Percentiles rank a stretch among this genome's conserved stretches.
Conservation (phyloP, 2,113 vertebrate genomes). For the human region GRCh38 chr7:111509501-111510000, state of each 20-base stretch:
- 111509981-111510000: slow-evolving; percentile 4
- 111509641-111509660: slow-evolving; percentile 47
- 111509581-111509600: slow-evolving; percentile 56
- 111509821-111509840: slow-evolving; percentile 52
- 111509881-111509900: slow-evolving; percentile 59
- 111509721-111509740: slow-evolving; percentile 39
- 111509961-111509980: slow-evolving; percentile 52
- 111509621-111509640: slow-evolving; percentile 39
- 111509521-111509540: slow-evolving; percentile 55
- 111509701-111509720: slow-evolving; percentile 37
- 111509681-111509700: slow-evolving; percentile 11
- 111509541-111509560: slow-evolving; percentile 57
- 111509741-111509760: slow-evolving; percentile 17
- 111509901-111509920: slow-evolving; percentile 68
- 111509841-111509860: slow-evolving; percentile 57
- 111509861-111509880: slow-evolving; percentile 64
- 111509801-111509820: slow-evolving; percentile 44
- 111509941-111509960: slow-evolving; percentile 6
- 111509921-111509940: slow-evolving; percentile 6
- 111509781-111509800: slow-evolving; percentile 44
- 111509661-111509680: background rate
- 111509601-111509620: slow-evolving; percentile 43
- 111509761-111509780: slow-evolving; percentile 45
- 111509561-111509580: slow-evolving; percentile 36
- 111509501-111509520: slow-evolving; percentile 41